Conservation (phyloP, 2,888 invertebrate species). For the Uropetala carovei region DNA sequence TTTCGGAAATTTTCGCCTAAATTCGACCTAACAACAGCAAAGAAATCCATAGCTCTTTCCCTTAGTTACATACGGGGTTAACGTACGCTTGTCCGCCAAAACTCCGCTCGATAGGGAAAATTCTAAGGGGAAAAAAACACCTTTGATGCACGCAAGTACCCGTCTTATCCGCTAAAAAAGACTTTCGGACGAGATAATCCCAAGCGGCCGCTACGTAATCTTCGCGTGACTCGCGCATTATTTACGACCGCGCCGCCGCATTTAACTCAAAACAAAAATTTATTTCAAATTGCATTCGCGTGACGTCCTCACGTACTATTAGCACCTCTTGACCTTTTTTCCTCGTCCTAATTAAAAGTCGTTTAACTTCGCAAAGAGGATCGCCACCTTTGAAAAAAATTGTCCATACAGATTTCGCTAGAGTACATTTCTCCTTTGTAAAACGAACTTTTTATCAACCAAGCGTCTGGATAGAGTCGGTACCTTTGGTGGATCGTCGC, state of each 20-base stretch:
- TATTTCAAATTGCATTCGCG: no score
- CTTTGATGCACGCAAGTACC: not conserved
- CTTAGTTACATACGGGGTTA: no score
- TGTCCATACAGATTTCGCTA: not conserved
- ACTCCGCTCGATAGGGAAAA: not conserved
- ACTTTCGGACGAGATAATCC: not conserved
- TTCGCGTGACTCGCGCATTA: not conserved
- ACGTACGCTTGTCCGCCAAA: no score
- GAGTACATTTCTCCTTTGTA: not conserved
- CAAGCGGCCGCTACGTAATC: not conserved
- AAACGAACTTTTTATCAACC: not conserved
- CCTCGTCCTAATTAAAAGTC: not conserved
- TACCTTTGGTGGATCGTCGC: not conserved
- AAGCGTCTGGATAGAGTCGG: not conserved
- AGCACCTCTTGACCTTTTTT: not conserved
- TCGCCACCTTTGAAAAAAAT: not conserved
- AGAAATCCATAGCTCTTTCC: no score
- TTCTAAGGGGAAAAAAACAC: not conserved
- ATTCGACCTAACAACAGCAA: no score
- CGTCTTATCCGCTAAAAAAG: not conserved
- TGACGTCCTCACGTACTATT: no score
- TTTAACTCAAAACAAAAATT: no score
- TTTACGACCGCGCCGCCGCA: not conserved
- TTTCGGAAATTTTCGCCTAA: no score
- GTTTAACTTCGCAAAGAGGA: not conserved